phyloP scores from a whole-genome alignment of 1,140 invertebrate species.

The Ceratina japonica region DNA sequence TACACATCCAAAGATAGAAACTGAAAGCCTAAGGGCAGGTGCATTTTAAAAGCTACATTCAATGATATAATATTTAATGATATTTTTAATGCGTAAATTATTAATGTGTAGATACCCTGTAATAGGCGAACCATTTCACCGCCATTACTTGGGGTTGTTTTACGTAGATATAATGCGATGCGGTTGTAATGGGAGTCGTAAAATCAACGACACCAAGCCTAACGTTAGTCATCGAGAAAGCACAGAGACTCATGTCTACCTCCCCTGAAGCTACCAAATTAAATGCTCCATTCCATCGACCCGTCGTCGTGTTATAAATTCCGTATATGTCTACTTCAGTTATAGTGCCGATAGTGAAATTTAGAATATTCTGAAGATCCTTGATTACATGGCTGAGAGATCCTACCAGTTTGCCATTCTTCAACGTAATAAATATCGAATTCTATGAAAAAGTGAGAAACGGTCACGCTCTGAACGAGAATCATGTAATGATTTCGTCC shows the following conservation, averaged over 20 bases:
- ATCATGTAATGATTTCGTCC: not conserved
- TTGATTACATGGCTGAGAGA: not conserved
- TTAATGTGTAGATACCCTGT: slow-evolving; percentile 44
- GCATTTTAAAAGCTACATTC: not conserved
- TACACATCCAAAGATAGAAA: slow-evolving; percentile 38
- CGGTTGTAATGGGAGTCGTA: slow-evolving; percentile 20
- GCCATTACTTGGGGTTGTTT: slow-evolving; percentile 44
- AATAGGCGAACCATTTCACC: slow-evolving; percentile 65
- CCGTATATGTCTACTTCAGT: not conserved
- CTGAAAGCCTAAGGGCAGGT: slow-evolving; percentile 41
- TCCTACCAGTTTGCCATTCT: not conserved
- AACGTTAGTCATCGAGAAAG: slow-evolving; percentile 59
- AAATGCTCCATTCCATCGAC: slow-evolving; percentile 47
- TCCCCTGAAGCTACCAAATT: slow-evolving; percentile 2
- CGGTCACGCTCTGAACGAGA: not conserved
- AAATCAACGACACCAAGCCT: slow-evolving; percentile 36
- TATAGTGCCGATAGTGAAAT: slow-evolving; percentile 39
- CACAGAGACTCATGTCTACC: slow-evolving; percentile 42
- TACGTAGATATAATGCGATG: slow-evolving; percentile 47
- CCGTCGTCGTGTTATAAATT: not conserved
- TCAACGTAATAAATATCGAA: not conserved
- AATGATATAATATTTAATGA: not conserved
- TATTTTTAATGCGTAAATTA: not conserved
- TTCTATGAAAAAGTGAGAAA: not conserved
- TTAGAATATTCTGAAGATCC: slow-evolving; percentile 17